Conservation (phyloP, 2,888 invertebrate species). For the Mycalesis mineus region DNA sequence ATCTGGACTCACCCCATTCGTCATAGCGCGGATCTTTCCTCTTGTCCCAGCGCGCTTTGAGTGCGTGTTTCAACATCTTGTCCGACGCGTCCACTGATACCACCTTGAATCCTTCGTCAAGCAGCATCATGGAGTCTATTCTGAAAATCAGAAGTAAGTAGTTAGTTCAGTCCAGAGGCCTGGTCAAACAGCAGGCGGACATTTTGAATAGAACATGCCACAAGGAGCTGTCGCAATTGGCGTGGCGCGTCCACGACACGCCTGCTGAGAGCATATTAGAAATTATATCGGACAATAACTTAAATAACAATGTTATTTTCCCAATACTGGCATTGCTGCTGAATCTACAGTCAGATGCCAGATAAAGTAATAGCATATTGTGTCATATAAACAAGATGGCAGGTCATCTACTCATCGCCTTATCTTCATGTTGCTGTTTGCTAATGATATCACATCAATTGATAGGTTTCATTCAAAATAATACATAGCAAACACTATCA, state of each 20-base stretch:
- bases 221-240: too few species aligned
- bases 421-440: not conserved
- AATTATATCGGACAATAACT: too few species aligned
- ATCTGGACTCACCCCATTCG: conserved; percentile 84
- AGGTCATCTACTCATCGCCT: not conserved
- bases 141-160: too few species aligned
- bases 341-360: not conserved
- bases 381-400: not conserved
- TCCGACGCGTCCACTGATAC: conserved; percentile 94
- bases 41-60: conserved; percentile 90
- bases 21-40: conserved; percentile 88
- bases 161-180: too few species aligned
- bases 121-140: conserved; percentile 91
- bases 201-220: too few species aligned
- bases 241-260: too few species aligned
- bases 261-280: too few species aligned
- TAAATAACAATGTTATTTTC: too few species aligned
- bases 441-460: not conserved
- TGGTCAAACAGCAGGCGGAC: too few species aligned
- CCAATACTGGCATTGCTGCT: too few species aligned
- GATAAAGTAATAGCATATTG: not conserved
- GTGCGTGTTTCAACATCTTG: conserved; percentile 93
- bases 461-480: not conserved
- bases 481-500: not conserved
- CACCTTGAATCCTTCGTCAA: conserved; percentile 92